Evolutionary conservation across 2,888 invertebrate species (phyloP).

Genomic region (Rhorus exstirpatorius): DNA sequence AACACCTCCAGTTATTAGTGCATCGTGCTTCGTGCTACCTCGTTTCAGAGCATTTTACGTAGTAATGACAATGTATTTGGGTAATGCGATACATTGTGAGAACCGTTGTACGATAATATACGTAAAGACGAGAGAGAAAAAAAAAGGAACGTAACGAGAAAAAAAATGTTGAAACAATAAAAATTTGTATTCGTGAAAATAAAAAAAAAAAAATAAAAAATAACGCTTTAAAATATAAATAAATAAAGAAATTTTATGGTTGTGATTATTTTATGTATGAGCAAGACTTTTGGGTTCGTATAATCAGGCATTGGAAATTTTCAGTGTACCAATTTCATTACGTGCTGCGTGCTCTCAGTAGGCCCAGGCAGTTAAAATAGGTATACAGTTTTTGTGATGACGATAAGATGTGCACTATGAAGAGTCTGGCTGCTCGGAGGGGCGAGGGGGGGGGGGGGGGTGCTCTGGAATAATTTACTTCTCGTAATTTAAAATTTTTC

Average conservation of each 20-base stretch:
- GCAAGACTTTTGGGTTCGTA: conserved; percentile 42
- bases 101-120: neutral
- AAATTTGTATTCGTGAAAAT: neutral
- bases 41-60: conserved; percentile 46
- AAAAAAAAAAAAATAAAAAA: neutral
- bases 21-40: conserved; percentile 65
- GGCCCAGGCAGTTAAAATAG: conserved; percentile 59
- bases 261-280: conserved; percentile 9
- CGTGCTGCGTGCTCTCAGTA: conserved; percentile 70
- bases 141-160: neutral
- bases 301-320: conserved; percentile 61
- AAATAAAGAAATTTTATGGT: conserved; percentile 3
- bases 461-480: neutral
- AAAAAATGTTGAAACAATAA: neutral
- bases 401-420: conserved; percentile 54
- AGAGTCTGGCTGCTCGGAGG: conserved; percentile 43
- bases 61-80: conserved; percentile 33
- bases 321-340: conserved; percentile 63
- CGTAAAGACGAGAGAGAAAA: neutral
- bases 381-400: conserved; percentile 49
- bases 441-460: conserved; percentile 13
- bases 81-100: conserved; percentile 15
- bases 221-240: neutral
- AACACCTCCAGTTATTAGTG: conserved; percentile 50
- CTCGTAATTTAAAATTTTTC: neutral